phyloP scores from a whole-genome alignment of 2,113 vertebrate genomes.

The Ophiodon elongatus region DNA sequence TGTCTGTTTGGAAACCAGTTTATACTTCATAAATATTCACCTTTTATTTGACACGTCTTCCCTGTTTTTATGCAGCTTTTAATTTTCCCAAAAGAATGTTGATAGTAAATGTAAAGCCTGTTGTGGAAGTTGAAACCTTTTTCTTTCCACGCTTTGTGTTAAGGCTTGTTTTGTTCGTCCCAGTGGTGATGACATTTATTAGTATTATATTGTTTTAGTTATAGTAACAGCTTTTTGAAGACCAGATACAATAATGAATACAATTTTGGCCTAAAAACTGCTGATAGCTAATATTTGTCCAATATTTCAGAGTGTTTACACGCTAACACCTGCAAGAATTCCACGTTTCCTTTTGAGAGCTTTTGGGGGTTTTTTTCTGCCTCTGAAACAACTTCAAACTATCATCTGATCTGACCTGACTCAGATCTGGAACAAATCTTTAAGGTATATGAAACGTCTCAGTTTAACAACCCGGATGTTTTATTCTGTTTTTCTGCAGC shows the following conservation, averaged over 20 bases:
- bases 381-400: not conserved
- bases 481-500: not conserved
- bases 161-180: not conserved
- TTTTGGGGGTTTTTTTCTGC: not conserved
- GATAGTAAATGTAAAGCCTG: not conserved
- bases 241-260: not conserved
- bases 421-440: not conserved
- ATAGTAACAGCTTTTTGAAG: not conserved
- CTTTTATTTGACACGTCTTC: not conserved
- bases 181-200: not conserved
- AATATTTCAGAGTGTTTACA: not conserved
- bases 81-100: not conserved
- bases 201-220: not conserved
- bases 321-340: not conserved
- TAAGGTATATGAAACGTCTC: not conserved
- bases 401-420: not conserved
- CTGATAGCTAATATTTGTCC: not conserved
- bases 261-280: not conserved
- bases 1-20: not conserved
- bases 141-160: not conserved
- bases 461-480: not conserved
- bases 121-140: not conserved
- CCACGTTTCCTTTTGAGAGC: not conserved
- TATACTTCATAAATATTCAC: not conserved
- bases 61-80: not conserved